These are phyloP conservation scores for Nothoprocta pentlandii DNA, from an alignment of 2,113 vertebrate genomes.

Conservation along the genomic window DNA sequence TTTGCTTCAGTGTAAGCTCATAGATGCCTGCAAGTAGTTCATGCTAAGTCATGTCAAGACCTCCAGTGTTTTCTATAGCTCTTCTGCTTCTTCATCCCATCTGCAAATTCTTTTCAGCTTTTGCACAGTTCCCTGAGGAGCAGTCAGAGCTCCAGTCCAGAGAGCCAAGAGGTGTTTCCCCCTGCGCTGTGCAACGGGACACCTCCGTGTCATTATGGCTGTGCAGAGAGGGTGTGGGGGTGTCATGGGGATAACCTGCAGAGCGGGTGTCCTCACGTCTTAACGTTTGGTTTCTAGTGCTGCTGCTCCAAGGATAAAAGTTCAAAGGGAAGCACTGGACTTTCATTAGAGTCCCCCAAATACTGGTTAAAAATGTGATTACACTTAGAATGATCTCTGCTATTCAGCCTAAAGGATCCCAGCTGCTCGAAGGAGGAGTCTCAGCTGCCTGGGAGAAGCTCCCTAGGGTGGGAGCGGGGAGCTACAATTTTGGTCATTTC, in stretches of 20 bases:
- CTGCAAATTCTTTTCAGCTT: slow-evolving; percentile 4
- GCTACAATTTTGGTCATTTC: neutral
- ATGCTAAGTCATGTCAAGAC: neutral
- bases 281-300: neutral
- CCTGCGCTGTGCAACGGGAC: neutral
- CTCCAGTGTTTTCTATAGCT: neutral
- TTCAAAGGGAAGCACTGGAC: neutral
- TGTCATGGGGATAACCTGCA: neutral
- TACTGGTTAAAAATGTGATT: slow-evolving; percentile 32
- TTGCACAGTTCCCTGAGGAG: neutral
- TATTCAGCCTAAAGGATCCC: slow-evolving; percentile 10
- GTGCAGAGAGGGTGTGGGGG: neutral
- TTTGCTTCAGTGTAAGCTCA: neutral
- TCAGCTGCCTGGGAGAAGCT: neutral
- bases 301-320: neutral
- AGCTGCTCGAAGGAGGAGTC: slow-evolving; percentile 7
- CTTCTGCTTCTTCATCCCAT: neutral
- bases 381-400: neutral
- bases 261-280: neutral
- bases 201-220: rapidly evolving
- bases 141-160: neutral
- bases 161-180: neutral
- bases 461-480: too few species aligned
- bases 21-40: neutral
- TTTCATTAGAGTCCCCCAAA: neutral